phyloP scores from a whole-genome alignment of 1,140 invertebrate species.

The Heliconius hewitsoni region DNA sequence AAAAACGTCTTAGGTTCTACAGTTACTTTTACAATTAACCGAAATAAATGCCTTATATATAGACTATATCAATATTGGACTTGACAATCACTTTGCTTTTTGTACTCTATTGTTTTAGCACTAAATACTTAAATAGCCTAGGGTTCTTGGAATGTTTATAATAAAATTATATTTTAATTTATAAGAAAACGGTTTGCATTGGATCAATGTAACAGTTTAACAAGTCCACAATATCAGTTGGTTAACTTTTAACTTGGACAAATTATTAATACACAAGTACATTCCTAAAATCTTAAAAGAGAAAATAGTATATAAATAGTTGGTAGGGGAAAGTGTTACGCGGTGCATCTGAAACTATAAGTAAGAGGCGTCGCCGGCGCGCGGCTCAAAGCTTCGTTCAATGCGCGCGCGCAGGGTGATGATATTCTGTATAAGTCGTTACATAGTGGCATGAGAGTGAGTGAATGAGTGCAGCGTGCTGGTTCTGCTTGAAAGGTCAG shows the following conservation, averaged over 20 bases:
- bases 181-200: no score
- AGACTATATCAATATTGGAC: no score
- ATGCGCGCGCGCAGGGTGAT: constrained; percentile 22
- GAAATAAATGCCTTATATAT: no score
- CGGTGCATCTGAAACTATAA: constrained; percentile 66
- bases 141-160: no score
- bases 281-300: constrained; percentile 29
- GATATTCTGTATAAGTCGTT: constrained; percentile 12
- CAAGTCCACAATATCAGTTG: no score
- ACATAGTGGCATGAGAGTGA: constrained; percentile 23
- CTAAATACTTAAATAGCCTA: no score
- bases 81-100: no score
- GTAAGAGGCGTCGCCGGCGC: constrained; percentile 47
- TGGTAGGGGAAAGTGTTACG: constrained; percentile 73
- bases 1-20: no score
- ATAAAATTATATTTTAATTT: no score
- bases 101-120: no score
- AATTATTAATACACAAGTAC: neutral
- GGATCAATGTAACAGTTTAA: no score
- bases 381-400: constrained; percentile 28
- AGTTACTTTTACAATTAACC: no score
- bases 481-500: neutral
- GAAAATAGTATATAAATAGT: constrained; percentile 43
- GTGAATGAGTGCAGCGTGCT: constrained; percentile 24
- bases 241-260: neutral